A percentile compares a stretch with the other conserved stretches of the same genome.
phyloP scores from a whole-genome alignment of 37 sponge, comb jelly and placozoan species.

The Halisarca cf. caerulea region DNA sequence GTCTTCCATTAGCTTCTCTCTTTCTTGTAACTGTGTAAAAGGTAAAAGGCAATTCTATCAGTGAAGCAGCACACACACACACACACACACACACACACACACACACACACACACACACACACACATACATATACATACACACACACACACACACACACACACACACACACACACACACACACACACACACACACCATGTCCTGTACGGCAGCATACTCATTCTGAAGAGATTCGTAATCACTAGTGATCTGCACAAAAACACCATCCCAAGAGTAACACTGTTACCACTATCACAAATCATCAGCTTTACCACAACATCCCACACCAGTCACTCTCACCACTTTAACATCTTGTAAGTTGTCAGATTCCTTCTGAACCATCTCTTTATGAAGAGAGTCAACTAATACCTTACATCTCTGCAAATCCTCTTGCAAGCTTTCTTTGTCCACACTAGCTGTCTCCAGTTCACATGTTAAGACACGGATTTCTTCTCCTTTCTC shows the following conservation, averaged over 20 bases:
- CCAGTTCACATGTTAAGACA: background rate
- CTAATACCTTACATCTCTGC: background rate
- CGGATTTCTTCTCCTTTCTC: background rate
- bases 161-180: background rate
- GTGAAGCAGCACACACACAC: no score
- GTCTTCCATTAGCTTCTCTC: background rate
- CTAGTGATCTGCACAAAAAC: background rate
- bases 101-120: background rate
- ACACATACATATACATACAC: background rate
- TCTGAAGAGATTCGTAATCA: background rate
- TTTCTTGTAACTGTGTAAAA: background rate
- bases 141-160: background rate
- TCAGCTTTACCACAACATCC: no score
- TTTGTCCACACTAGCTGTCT: background rate
- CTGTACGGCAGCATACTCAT: background rate
- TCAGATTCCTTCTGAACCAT: background rate
- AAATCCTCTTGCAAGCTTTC: background rate
- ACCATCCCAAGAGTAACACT: no score
- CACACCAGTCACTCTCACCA: background rate
- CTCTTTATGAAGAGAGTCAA: conserved; percentile 8
- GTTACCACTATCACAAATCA: background rate
- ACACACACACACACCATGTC: background rate
- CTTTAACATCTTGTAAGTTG: background rate
- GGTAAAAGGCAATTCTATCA: no score
- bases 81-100: background rate